Evolutionary conservation across 1,140 invertebrate genomes (phyloP), one percentile per base, ranked within the genome.

Genomic region (Maconellicoccus hirsutus): DNA sequence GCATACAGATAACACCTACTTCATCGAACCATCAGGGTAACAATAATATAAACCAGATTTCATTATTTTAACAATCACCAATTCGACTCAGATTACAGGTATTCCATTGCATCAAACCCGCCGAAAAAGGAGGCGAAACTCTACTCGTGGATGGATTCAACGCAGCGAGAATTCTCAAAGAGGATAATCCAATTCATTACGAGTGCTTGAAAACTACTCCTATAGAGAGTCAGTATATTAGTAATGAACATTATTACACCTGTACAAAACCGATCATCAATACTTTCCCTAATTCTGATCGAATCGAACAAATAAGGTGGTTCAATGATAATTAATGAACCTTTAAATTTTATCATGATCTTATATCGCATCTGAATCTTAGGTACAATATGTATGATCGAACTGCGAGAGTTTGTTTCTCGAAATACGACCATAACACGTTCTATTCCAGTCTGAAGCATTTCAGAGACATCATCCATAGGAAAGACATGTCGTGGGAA

Each of bases 1-100:
- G 25, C 84, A 85, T 72, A 90, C 83, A 21, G 89, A 90, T 76
- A 88, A 84, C 63, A 89, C 88, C 0, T 91, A 90, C 75, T 87
- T 88, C 70, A 84, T 81, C 69, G 84, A 88, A 77, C 83, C 88
- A n/a, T 83, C 87, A 33, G 89, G 87, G 82, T 86, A 80, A 81
- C 72, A 72, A 72, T n/a, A 70, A 33, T 19, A 3, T 73, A 23
- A 33, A n/a, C n/a, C n/a, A n/a, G n/a, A 21, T 63, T 33, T 2
- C 52, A 33, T 27, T 71, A 63, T 1, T 10, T 16, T 22, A 29
- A 71, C n/a, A 27, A 42, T 0, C 25, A 69, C 59, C 33, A 73
- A n/a, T 33, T 33, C 71, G 70, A 77, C 79, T 61, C 73, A 86
- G 87, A 0, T 77, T 89, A 22, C 84, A 89, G 78, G 81, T 89